Conservation (phyloP, 2,888 invertebrate species). For the Anorthoa munda region DNA sequence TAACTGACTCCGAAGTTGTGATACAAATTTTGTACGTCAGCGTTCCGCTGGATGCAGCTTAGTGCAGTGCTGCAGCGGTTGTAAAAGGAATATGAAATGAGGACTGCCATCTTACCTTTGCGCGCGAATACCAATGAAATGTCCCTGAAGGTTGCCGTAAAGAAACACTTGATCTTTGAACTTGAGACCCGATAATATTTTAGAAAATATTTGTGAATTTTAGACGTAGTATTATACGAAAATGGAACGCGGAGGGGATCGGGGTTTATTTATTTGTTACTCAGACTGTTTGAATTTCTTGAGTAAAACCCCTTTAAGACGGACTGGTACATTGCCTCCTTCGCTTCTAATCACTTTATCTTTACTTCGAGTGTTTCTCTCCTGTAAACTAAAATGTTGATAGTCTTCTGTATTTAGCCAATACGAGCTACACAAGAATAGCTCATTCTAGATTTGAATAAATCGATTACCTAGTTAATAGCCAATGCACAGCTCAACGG, state of each 20-base stretch:
- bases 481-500: too few relatives aligned
- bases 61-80: slow-evolving; percentile 53
- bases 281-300: slow-evolving; percentile 26
- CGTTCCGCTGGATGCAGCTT: slow-evolving; percentile 46
- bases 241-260: slow-evolving; percentile 30
- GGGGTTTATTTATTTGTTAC: slow-evolving; percentile 35
- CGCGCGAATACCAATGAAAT: slow-evolving; percentile 54
- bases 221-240: slow-evolving; percentile 18
- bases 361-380: slow-evolving; percentile 3
- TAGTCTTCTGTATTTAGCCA: not conserved
- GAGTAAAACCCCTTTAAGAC: slow-evolving; percentile 23
- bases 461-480: not conserved
- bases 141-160: slow-evolving; percentile 40
- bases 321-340: slow-evolving; percentile 1
- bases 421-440: not conserved
- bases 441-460: too few relatives aligned
- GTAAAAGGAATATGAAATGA: slow-evolving; percentile 72
- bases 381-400: not conserved
- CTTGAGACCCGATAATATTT: slow-evolving; percentile 48
- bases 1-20: slow-evolving; percentile 52
- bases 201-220: slow-evolving; percentile 39
- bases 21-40: slow-evolving; percentile 57
- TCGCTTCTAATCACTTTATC: slow-evolving; percentile 9
- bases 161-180: slow-evolving; percentile 53
- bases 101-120: slow-evolving; percentile 58